Percentiles rank a stretch among this genome's conserved stretches.
These are phyloP conservation scores for Cinclus cinclus DNA, from an alignment of 2,113 vertebrate species.

Conservation along the genomic window DNA sequence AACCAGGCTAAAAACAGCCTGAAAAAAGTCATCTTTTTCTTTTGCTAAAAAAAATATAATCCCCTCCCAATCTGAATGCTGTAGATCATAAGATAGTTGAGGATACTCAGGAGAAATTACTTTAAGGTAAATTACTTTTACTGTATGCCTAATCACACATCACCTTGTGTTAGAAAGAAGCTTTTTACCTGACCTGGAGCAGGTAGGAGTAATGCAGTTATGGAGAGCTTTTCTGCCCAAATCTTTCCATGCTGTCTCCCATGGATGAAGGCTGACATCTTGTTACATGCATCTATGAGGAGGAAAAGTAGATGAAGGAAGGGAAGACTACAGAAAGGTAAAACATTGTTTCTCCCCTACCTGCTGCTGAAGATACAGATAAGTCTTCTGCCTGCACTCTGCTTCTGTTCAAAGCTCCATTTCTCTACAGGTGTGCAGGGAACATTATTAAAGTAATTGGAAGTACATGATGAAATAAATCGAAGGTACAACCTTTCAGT, in stretches of 20 bases:
- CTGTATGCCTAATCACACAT: neutral
- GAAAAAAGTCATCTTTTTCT: neutral
- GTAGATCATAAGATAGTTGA: neutral
- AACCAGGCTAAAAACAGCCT: constrained; percentile 21
- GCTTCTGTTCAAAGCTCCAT: neutral
- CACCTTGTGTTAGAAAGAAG: neutral
- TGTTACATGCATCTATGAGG: neutral
- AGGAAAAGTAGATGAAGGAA: neutral
- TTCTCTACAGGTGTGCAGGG: neutral
- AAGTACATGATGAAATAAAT: neutral
- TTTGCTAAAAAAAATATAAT: neutral
- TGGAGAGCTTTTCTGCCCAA: neutral
- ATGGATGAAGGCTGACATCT: neutral
- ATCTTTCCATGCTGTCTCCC: neutral
- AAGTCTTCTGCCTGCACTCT: neutral
- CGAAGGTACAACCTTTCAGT: neutral
- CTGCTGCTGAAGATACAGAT: neutral
- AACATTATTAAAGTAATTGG: neutral
- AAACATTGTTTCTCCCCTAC: neutral
- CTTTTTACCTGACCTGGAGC: neutral
- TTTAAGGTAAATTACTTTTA: neutral
- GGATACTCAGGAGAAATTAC: neutral
- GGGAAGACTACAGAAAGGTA: neutral
- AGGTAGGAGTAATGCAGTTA: neutral
- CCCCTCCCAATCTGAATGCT: neutral